These are phyloP conservation scores for Aplidium turbinatum DNA, from an alignment of 23 tunicate species.

Conservation along the genomic window DNA sequence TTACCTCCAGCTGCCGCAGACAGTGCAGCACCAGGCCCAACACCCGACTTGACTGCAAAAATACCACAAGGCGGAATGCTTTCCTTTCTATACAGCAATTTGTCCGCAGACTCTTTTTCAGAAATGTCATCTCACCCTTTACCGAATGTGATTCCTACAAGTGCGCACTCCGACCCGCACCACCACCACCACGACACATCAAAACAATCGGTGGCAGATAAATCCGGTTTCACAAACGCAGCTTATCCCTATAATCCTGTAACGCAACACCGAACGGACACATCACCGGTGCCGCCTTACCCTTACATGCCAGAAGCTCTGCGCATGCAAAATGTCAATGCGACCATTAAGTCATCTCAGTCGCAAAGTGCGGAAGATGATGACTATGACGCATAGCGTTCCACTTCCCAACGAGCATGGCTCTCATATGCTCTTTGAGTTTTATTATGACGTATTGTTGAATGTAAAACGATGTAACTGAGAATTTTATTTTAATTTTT, in stretches of 20 bases:
- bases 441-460: too few species aligned
- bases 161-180: too few species aligned
- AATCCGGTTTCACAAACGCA: not conserved
- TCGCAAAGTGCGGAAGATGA: conserved; percentile 28
- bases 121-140: too few species aligned
- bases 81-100: conserved; percentile 56
- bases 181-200: not conserved
- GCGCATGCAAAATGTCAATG: too few species aligned
- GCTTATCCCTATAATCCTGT: conserved; percentile 61
- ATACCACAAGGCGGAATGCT: conserved; percentile 69
- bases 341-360: too few species aligned
- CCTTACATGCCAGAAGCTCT: too few species aligned
- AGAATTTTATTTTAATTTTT: too few species aligned
- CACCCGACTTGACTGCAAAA: conserved; percentile 3
- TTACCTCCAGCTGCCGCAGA: conserved; percentile 7
- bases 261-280: not conserved
- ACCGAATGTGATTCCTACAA: not conserved
- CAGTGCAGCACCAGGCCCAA: not conserved
- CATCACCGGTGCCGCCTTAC: too few species aligned
- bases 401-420: too few species aligned
- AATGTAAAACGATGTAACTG: too few species aligned
- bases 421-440: too few species aligned
- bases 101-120: conserved; percentile 18
- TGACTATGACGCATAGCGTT: conserved; percentile 47
- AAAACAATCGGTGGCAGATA: not conserved